Conservation (phyloP, 2,888 invertebrate species). For the Melitaea athalia region DNA sequence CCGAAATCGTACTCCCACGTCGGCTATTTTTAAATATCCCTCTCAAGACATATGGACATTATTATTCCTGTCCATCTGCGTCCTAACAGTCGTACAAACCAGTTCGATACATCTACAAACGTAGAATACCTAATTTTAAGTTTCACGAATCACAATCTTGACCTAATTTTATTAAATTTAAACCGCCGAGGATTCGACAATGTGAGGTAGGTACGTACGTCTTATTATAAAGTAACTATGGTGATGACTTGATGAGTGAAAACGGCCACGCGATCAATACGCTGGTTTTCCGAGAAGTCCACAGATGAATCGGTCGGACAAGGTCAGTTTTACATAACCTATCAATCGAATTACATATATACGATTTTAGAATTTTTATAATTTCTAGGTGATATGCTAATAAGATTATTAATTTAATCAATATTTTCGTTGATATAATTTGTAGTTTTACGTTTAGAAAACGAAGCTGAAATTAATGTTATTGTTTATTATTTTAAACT, state of each 20-base stretch:
- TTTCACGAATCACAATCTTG: slow-evolving; percentile 52
- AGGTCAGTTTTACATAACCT: slow-evolving; percentile 50
- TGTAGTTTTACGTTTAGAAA: too few species aligned
- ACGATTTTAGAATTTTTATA: neutral
- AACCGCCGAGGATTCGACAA: slow-evolving; percentile 52
- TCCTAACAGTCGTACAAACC: slow-evolving; percentile 51
- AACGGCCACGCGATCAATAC: slow-evolving; percentile 51
- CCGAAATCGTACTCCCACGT: slow-evolving; percentile 68
- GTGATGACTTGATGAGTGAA: slow-evolving; percentile 57
- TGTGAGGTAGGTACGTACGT: slow-evolving; percentile 55
- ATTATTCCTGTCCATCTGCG: slow-evolving; percentile 69
- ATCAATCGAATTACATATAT: slow-evolving; percentile 4
- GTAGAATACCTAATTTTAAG: slow-evolving; percentile 45
- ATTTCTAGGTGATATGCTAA: too few species aligned
- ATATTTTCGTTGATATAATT: too few species aligned
- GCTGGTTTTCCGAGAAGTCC: slow-evolving; percentile 38
- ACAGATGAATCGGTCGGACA: slow-evolving; percentile 49
- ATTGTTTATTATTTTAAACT: too few species aligned
- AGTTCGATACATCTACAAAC: slow-evolving; percentile 18
- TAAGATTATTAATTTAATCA: too few species aligned
- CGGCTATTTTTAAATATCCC: slow-evolving; percentile 70
- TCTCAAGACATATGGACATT: slow-evolving; percentile 65
- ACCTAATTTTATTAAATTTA: slow-evolving; percentile 58
- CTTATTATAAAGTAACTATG: slow-evolving; percentile 60
- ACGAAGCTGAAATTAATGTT: too few species aligned